Base-by-base conservation (phyloP, 2,113 vertebrate species). In the Dendropsophus ebraccatus region DNA sequence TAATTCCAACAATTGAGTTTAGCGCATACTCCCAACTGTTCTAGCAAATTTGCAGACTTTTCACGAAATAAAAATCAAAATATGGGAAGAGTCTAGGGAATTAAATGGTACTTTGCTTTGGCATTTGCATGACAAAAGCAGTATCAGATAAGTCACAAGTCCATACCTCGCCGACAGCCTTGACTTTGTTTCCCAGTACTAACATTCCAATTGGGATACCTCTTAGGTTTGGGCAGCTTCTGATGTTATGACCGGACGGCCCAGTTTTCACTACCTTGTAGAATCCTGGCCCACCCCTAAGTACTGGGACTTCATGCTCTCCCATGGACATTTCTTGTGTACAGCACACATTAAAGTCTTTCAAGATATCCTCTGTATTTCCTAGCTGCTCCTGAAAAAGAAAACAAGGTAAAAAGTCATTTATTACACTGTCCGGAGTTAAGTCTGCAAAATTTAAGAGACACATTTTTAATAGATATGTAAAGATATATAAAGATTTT, bases 151-250 rank as follows among this genome's bases (percentile, higher is more conserved):
- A 96, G 94, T 94, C 92, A 95, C 92, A 90, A 94, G 95, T 99
- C 95, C 98, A 96, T 99, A 99, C 98, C 98, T 99, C 98, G 96
- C 98, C 98, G 96, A 99, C 95, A 91, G 98, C 98, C 96, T 99
- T 99, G 97, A 99, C 96, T 97, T 96, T 99, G 98, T 99, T 99
- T 95, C 97, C 98, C 96, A 99, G 98, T 93, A 99, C 97, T 99
- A 99, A 99, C 98, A 99, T 99, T 98, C 98, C 98, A 98, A 99
- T 99, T 95, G 98, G 98, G 98, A 99, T 99, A 97, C 98, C 98
- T 97, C 97, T 99, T 98, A 99, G 97, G 97, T 99, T 99, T 95
- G 98, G 98, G 92, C 97, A 99, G 96, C 97, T 99, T 98, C 98
- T 96, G 96, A 99, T 97, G 97, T 99, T 99, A 97, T 99, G 98